These are phyloP conservation scores for Phymanthus crucifer DNA, from an alignment of 92 coral and sea anemone genomes.

Conservation along the genomic window DNA sequence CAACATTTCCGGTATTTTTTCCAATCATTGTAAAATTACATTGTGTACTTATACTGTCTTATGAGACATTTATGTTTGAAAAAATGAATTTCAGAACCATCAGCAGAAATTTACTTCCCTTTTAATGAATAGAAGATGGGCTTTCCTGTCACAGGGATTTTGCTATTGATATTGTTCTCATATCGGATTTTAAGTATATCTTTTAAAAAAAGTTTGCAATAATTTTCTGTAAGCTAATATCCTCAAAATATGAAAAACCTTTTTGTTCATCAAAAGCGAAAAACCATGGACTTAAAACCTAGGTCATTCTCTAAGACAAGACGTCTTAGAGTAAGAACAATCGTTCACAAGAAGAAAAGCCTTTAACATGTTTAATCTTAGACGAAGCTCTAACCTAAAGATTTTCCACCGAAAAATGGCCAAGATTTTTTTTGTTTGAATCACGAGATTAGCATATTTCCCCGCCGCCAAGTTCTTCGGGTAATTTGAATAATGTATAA, in stretches of 20 bases:
- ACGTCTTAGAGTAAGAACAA: background rate
- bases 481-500: slow-evolving; percentile 14
- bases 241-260: background rate
- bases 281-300: too few species aligned
- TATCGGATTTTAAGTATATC: background rate
- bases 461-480: background rate
- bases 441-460: slow-evolving; percentile 7
- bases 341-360: background rate
- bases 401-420: background rate
- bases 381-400: background rate
- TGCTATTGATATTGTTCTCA: background rate
- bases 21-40: too few species aligned
- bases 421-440: background rate
- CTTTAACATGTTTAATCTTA: background rate
- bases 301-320: background rate
- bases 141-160: too few species aligned
- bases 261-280: background rate
- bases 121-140: too few species aligned
- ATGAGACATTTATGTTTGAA: background rate
- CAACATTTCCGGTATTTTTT: too few species aligned
- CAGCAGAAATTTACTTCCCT: too few species aligned
- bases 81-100: background rate
- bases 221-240: background rate
- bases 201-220: background rate
- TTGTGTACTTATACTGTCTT: too few species aligned